These are phyloP conservation scores for Palythoa caribaeorum DNA, from an alignment of 92 coral and sea anemone species.

Conservation along the genomic window DNA sequence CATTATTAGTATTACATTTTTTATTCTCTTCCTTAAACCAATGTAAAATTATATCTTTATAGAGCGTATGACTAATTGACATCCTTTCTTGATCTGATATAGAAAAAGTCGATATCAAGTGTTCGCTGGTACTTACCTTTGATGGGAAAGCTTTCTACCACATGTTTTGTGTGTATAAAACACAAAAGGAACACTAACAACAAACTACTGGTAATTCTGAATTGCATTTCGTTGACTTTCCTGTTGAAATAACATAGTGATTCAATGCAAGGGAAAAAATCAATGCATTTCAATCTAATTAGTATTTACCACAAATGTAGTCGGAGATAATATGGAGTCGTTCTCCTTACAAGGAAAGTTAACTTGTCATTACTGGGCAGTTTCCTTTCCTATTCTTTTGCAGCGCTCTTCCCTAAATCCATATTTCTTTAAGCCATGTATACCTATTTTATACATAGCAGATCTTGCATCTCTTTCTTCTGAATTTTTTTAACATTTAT, in stretches of 20 bases:
- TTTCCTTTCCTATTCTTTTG: background rate
- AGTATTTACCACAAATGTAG: background rate
- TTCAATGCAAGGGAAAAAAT: background rate
- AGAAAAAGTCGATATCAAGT: background rate
- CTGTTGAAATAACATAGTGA: background rate
- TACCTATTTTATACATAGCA: background rate
- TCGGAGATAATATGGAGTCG: background rate
- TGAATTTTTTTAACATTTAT: background rate
- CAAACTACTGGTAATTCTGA: constrained; percentile 41
- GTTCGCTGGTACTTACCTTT: constrained; percentile 22
- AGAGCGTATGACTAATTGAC: background rate
- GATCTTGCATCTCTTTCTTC: too few relatives aligned
- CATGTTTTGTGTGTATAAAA: constrained; percentile 46
- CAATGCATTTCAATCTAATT: background rate
- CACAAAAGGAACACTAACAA: constrained; percentile 41
- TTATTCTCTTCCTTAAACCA: background rate
- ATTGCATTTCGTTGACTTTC: constrained; percentile 47
- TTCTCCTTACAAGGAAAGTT: background rate
- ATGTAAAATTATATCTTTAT: background rate
- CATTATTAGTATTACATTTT: background rate
- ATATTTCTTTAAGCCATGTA: background rate
- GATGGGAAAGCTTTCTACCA: constrained; percentile 25
- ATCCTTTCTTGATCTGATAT: background rate
- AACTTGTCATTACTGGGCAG: background rate
- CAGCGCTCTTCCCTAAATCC: background rate